Evolutionary conservation across 2,888 invertebrate genomes (phyloP), one percentile per base, ranked within the genome.

Genomic region (Adelphocoris suturalis): DNA sequence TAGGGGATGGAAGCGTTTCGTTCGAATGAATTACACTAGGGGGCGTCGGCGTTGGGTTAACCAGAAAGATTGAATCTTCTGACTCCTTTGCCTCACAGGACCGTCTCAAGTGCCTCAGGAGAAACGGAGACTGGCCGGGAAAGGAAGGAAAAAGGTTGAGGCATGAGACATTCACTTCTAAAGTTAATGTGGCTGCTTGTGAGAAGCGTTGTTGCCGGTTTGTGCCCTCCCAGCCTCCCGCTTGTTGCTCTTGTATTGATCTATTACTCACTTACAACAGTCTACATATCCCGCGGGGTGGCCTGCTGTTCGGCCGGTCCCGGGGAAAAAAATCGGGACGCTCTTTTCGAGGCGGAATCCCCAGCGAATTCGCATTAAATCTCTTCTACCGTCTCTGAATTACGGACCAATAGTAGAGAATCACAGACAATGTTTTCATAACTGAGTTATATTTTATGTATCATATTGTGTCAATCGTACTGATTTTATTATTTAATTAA

Each of bases 191-290:
- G 19, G 23, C 75, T 37, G 68, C 68, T 46, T 75, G 46, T 27
- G 52, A 47, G 28, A 23, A 76, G 86, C 86, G 88, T 88, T 88
- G 88, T 88, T 88, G 88, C 88, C 88, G 88, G 88, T 80, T 88
- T 88, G 88, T 88, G 88, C 88, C 82, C 78, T 78, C 75, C 80
- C 88, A 88, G 88, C 55, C 88, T 88, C 88, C 88, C 88, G 88
- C 88, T 88, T 88, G 88, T 88, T 88, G 88, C 88, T 78, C 88
- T 88, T 78, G 76, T 88, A 88, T 88, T 88, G 88, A 88, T 88
- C 88, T 88, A 88, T 88, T 88, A 88, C 88, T 88, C 88, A 88
- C 88, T 88, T 78, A 78, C 55, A 37, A 86, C 68, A 46, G 55
- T 16, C 88, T 76, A 78, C 27, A 76, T 78, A 37, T 61, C 46